Evolutionary conservation across 2,113 vertebrate species (phyloP).

Genomic region (Alosa alosa): DNA sequence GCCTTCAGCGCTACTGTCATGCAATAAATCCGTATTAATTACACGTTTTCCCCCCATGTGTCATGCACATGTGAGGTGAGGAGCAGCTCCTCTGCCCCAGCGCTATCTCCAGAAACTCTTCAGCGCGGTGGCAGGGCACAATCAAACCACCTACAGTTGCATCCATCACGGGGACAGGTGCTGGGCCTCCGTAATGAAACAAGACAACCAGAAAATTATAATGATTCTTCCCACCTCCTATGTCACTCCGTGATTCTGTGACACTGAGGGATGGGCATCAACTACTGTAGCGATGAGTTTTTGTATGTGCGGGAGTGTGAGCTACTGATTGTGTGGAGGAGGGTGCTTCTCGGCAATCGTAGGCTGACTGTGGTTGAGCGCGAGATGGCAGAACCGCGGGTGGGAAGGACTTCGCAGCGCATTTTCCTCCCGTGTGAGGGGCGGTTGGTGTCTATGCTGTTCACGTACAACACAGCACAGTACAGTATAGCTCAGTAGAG

Average conservation of each 20-base stretch:
- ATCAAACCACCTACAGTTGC: not conserved
- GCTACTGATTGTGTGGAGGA: not conserved
- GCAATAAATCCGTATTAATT: not conserved
- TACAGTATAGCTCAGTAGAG: not conserved
- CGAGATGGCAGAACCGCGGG: not conserved
- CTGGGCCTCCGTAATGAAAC: not conserved
- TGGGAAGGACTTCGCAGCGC: not conserved
- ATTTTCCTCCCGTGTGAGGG: not conserved
- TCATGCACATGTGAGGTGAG: not conserved
- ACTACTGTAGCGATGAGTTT: not conserved
- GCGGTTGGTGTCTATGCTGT: not conserved
- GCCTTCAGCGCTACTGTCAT: not conserved
- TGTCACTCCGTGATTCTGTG: not conserved
- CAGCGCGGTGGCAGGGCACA: not conserved
- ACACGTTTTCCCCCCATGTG: not conserved
- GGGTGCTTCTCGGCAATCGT: not conserved
- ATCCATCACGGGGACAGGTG: not conserved
- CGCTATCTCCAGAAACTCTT: not conserved
- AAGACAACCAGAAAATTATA: not conserved
- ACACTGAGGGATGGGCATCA: not conserved
- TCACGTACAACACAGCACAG: not conserved
- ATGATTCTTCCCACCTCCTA: not conserved
- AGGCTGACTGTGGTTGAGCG: not conserved
- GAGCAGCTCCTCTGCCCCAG: not conserved
- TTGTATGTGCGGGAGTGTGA: not conserved